Evolutionary conservation across 2,888 invertebrate species (phyloP), one percentile per base, ranked within the genome.

Genomic region (Bugulina stolonifera): DNA sequence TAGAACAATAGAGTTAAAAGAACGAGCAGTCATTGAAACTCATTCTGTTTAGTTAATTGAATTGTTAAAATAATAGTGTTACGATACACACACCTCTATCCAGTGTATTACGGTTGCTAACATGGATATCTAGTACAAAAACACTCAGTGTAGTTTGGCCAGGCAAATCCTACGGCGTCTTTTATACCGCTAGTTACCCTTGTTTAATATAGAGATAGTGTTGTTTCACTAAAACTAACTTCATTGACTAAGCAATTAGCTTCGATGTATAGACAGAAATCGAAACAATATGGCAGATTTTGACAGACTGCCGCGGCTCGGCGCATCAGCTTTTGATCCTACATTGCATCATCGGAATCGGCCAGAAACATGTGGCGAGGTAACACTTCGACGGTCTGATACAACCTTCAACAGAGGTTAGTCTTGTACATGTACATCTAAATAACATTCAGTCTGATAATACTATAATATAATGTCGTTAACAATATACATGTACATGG

Each of bases 261-360:
- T n/a, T n/a, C n/a, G n/a, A n/a, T n/a, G n/a, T n/a, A n/a, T n/a
- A n/a, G n/a, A n/a, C n/a, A n/a, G n/a, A n/a, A 43, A 10, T 43
- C 18, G 43, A 43, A 43, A 43, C 18, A 64, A 27, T 14, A 64
- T 64, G 64, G 64, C 64, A 29, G 64, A 64, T 27, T 64, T 64
- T 32, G 64, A 64, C n/a, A 27, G 64, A 32, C 64, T 64, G 29
- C 64, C 64, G 18, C 64, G 32, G 34, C 32, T 64, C 10, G 64
- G 64, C 32, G 29, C 64, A 3, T 64, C 64, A 18, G 34, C 64
- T 10, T 64, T 64, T 64, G 64, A 64, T 34, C 64, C 64, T 29
- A 22, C 22, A 14, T 32, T 64, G 2, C 10, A 32, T 34, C 22
- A 34, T 14, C 3, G 64, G 14, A 22, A 64, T 32, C 64, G 64